Base-by-base conservation (phyloP, 2,888 invertebrate species). In the Neoscelio sp. region DNA sequence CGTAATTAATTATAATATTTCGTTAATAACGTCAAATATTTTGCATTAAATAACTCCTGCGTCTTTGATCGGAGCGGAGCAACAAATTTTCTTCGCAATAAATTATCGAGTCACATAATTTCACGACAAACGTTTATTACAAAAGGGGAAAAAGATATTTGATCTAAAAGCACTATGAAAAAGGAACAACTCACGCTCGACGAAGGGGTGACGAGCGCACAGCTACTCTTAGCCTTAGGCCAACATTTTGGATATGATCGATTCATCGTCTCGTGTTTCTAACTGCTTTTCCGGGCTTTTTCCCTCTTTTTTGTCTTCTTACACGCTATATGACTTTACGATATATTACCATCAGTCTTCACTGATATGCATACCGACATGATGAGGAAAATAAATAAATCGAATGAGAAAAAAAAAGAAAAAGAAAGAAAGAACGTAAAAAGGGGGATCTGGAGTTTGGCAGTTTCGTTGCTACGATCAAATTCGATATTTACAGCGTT, bases 341-440 rank as follows among this genome's bases (percentile, higher is more conserved):
- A 73, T 67, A 78, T 74, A 68, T 58, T 58, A 65, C 68, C 78
- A 70, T 74, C 78, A 74, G 74, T 78, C 74, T 78, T 78, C 62
- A 68, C 64, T 73, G 56, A 56, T 62, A 78, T 48, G 64, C 74
- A 78, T 64, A 50, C 71, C 52, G 42, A 68, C 40, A 15, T 52
- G 35, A 65, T 18, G 13, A 23, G 33, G 17, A 52, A 52, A 78
- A 67, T 62, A 78, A 71, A 65, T 73, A 78, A n/a, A 73, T 64
- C 40, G 52, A 28, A 54, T 28, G 33, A 64, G 23, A 46, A 60
- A 13, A 13, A 64, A 44, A n/a, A 18, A 12, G 13, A 12, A 60
- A 23, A 8, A 18, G 1, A 54, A 18, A 62, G 35, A 28, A 13
- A 20, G 17, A 54, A 74, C 26, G 20, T 50, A 44, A 67, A 52